A percentile compares a stretch with the other conserved stretches of the same genome.
phyloP scores from a whole-genome alignment of 1,140 invertebrate species.

The Rhopalosiphum padi region DNA sequence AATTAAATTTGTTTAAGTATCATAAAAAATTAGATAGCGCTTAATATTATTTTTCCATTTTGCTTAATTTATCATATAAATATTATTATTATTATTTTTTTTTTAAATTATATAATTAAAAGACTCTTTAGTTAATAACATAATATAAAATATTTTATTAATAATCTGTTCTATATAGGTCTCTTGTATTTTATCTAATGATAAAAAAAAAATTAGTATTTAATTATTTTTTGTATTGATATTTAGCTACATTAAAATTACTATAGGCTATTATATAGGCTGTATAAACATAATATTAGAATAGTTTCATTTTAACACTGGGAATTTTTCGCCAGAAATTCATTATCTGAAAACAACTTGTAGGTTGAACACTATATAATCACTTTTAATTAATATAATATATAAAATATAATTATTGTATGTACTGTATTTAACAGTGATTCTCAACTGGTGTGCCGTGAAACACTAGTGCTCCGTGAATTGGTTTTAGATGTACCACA shows the following conservation, averaged over 20 bases:
- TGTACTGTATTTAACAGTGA: neutral
- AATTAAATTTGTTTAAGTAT: no score
- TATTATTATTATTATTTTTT: no score
- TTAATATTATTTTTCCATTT: neutral
- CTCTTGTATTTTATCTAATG: neutral
- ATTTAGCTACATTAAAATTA: neutral
- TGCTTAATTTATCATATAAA: no score
- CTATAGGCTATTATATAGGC: neutral
- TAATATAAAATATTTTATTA: neutral
- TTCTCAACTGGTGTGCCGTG: no score
- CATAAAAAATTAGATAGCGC: neutral
- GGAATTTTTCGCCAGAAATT: neutral
- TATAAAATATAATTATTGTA: neutral
- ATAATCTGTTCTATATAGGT: neutral
- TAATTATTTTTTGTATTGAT: neutral
- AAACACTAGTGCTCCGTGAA: no score
- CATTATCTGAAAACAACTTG: neutral
- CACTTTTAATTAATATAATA: no score
- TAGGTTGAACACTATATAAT: neutral
- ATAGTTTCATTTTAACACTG: neutral
- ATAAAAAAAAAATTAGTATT: neutral
- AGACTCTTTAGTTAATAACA: neutral
- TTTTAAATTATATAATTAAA: neutral
- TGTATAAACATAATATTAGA: neutral
- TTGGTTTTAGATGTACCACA: no score